phyloP scores from a whole-genome alignment of 2,113 vertebrate species.

The Coracopsis vasa region DNA sequence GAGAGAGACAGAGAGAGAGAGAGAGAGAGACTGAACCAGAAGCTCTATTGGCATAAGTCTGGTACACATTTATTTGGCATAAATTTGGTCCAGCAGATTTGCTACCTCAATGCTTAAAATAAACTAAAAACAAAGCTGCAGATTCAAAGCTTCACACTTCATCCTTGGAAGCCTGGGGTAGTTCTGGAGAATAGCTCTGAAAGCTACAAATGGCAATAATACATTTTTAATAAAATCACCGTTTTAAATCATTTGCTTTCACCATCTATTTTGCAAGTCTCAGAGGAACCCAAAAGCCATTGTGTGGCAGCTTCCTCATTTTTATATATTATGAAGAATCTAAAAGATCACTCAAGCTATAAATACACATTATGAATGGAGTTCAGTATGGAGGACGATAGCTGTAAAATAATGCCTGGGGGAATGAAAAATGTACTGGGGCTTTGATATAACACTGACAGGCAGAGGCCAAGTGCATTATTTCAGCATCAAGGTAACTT shows the following conservation, averaged over 20 bases:
- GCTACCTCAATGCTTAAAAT: neutral
- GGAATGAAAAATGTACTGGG: constrained; percentile 24
- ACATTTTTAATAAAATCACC: constrained; percentile 49
- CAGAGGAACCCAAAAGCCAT: constrained; percentile 6
- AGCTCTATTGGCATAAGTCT: neutral
- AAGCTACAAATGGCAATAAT: constrained; percentile 22
- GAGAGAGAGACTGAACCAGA: neutral
- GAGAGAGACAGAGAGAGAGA: neutral
- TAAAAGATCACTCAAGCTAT: neutral
- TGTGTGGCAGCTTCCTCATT: constrained; percentile 20
- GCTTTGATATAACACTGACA: constrained; percentile 40
- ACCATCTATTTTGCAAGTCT: constrained; percentile 41
- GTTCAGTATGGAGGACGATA: constrained; percentile 16
- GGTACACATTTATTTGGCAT: neutral
- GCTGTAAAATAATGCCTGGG: constrained; percentile 24
- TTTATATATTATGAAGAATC: constrained; percentile 38
- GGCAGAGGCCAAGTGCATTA: constrained; percentile 1
- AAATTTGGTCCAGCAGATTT: constrained; percentile 34
- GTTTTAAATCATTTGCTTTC: constrained; percentile 45
- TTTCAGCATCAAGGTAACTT: constrained; percentile 43
- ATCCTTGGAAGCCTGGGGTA: neutral
- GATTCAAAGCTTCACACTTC: neutral
- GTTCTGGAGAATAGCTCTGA: neutral
- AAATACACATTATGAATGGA: constrained; percentile 43
- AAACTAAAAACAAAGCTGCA: constrained; percentile 31